Evolutionary conservation across 2,888 invertebrate species (phyloP).

Genomic region (Parapristionchus giblindavisi): DNA sequence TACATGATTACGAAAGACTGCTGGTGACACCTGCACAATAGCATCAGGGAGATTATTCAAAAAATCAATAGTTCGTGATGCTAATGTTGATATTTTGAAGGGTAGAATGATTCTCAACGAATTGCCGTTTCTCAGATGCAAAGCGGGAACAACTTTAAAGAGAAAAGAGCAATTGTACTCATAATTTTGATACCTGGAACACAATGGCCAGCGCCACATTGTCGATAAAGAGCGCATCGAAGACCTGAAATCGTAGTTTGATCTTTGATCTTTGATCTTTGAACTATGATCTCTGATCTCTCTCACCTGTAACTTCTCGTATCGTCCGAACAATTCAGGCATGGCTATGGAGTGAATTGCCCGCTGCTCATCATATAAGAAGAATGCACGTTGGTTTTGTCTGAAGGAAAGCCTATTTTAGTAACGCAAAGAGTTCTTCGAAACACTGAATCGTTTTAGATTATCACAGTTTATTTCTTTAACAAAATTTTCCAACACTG

Average conservation of each 20-base stretch:
- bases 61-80: background rate
- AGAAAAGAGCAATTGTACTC: too few relatives aligned
- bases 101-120: too few relatives aligned
- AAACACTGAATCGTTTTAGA: too few relatives aligned
- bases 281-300: background rate
- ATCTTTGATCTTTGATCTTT: background rate
- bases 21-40: too few relatives aligned
- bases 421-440: too few relatives aligned
- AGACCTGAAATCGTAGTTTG: constrained; percentile 9
- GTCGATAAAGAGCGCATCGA: constrained; percentile 19
- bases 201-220: constrained; percentile 16
- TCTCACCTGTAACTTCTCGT: constrained; percentile 20
- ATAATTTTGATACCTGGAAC: constrained; percentile 13
- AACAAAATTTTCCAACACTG: background rate
- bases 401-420: too few relatives aligned
- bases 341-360: background rate
- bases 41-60: too few relatives aligned
- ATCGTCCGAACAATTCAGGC: constrained; percentile 19
- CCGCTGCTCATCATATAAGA: constrained; percentile 23
- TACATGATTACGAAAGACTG: too few relatives aligned
- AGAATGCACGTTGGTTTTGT: constrained; percentile 9
- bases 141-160: too few relatives aligned
- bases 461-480: too few relatives aligned
- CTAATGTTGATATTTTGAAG: too few relatives aligned
- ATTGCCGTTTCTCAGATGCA: too few relatives aligned